These are phyloP conservation scores for Acestrorhynchus altus DNA, from an alignment of 2,797 vertebrate genomes.

Conservation along the genomic window DNA sequence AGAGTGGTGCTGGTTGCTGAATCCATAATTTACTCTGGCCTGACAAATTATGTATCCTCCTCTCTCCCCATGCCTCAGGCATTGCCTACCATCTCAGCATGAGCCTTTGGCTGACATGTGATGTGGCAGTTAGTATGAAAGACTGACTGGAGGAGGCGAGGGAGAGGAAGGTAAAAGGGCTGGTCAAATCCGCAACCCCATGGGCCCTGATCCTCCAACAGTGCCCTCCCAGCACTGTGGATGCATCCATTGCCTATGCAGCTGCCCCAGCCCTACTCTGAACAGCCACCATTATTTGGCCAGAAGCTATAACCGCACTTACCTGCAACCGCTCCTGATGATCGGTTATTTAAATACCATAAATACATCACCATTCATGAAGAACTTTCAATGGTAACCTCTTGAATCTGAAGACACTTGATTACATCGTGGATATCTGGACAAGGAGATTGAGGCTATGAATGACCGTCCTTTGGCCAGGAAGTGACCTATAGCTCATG, in stretches of 20 bases:
- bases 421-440: too few relatives aligned
- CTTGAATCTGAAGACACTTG: too few relatives aligned
- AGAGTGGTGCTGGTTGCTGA: conserved; percentile 94
- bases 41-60: too few relatives aligned
- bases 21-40: conserved; percentile 79
- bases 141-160: conserved; percentile 96
- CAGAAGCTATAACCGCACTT: too few relatives aligned
- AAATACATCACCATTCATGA: too few relatives aligned
- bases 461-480: too few relatives aligned
- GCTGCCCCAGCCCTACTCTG: conserved; percentile 53
- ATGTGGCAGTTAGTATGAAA: conserved; percentile 99
- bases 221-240: conserved; percentile 71
- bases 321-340: too few relatives aligned
- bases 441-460: too few relatives aligned
- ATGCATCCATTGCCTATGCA: conserved; percentile 63
- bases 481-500: too few relatives aligned
- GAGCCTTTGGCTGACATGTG: conserved; percentile 85
- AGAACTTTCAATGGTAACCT: too few relatives aligned
- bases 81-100: conserved; percentile 73
- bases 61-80: conserved; percentile 80
- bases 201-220: conserved; percentile 83
- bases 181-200: conserved; percentile 89
- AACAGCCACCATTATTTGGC: too few relatives aligned
- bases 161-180: conserved; percentile 92
- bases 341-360: too few relatives aligned